phyloP scores from a whole-genome alignment of 2,113 vertebrate genomes.

The Anguilla japonica region DNA sequence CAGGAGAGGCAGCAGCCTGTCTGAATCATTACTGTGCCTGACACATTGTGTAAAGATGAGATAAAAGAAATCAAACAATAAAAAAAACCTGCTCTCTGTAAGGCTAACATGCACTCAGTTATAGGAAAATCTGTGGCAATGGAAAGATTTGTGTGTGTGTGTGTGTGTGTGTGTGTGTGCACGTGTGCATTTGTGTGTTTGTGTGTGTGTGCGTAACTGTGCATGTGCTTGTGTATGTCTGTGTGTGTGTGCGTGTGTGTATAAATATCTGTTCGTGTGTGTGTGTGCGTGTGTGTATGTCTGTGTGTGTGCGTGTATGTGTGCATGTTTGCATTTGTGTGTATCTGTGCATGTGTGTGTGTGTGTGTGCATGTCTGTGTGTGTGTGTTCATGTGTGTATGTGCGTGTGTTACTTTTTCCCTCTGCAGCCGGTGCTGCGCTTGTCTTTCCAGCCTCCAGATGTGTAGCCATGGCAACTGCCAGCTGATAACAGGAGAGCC shows the following conservation, averaged over 20 bases:
- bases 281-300: neutral
- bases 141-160: neutral
- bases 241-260: neutral
- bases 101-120: neutral
- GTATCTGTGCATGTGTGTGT: neutral
- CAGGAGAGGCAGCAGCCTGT: neutral
- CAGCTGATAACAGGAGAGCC: conserved; percentile 33
- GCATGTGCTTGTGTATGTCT: neutral
- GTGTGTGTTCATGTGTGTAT: neutral
- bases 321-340: neutral
- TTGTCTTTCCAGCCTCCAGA: conserved; percentile 25
- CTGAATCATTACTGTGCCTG: neutral
- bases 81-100: neutral
- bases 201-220: neutral
- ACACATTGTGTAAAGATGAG: neutral
- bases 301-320: neutral
- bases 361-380: neutral
- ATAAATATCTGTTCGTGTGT: neutral
- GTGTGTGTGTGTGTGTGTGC: no score
- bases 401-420: conserved; percentile 14
- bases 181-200: neutral
- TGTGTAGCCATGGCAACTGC: conserved; percentile 45
- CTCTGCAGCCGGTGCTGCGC: conserved; percentile 7
- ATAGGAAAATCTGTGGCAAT: neutral
- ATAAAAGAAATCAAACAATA: neutral